Evolutionary conservation across 2,888 invertebrate genomes (phyloP).

Genomic region (Pogonocherus hispidulus): DNA sequence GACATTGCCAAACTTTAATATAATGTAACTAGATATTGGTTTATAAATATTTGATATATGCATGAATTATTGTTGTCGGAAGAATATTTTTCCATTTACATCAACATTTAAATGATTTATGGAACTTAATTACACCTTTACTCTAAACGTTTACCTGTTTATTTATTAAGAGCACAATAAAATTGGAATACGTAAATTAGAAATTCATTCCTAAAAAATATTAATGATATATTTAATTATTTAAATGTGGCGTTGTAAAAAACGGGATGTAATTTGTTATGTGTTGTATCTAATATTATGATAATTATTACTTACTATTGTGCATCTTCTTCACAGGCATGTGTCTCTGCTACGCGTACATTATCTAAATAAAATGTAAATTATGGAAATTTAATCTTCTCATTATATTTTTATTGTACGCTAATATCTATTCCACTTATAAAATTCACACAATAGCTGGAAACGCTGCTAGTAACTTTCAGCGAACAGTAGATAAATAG

Average conservation of each 20-base stretch:
- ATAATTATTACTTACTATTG: background rate
- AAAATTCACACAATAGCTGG: slow-evolving; percentile 15
- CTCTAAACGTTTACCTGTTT: background rate
- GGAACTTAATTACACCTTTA: background rate
- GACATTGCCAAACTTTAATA: too few species aligned
- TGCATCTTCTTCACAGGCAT: background rate
- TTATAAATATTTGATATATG: too few species aligned
- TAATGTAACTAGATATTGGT: too few species aligned
- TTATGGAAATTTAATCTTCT: slow-evolving; percentile 8
- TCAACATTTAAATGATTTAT: background rate
- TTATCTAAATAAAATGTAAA: background rate
- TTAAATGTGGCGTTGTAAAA: background rate
- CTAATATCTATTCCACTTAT: slow-evolving; percentile 17
- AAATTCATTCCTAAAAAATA: background rate
- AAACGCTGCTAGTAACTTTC: slow-evolving; percentile 22
- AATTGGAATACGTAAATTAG: background rate
- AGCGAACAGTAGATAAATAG: slow-evolving; percentile 25
- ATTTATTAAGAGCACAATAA: background rate
- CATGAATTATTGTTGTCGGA: too few species aligned
- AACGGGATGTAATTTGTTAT: slow-evolving; percentile 2
- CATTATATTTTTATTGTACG: slow-evolving; percentile 10
- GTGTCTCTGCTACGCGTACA: background rate
- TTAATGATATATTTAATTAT: slow-evolving; percentile 4
- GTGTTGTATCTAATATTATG: background rate
- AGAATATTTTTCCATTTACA: background rate